Conservation (phyloP, 2,113 vertebrate species). For the Reinhardtius hippoglossoides region DNA sequence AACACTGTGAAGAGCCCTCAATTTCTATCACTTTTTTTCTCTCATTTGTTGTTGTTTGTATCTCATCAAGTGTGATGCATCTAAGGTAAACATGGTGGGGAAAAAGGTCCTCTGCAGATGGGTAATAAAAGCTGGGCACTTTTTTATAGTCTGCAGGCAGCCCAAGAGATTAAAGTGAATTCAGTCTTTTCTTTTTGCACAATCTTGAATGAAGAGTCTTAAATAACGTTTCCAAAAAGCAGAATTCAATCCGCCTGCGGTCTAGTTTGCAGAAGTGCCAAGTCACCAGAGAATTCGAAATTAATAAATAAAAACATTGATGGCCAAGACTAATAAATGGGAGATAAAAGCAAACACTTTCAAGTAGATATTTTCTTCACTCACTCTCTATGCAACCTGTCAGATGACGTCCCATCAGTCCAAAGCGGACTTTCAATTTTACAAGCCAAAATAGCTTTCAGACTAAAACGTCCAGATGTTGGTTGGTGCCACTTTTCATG, state of each 20-base stretch:
- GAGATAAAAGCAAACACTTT: slow-evolving; percentile 21
- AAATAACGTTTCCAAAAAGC: slow-evolving; percentile 19
- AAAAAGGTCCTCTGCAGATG: slow-evolving; percentile 27
- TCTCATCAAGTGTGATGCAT: slow-evolving; percentile 30
- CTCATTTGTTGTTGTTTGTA: slow-evolving; percentile 61
- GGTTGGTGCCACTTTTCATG: slow-evolving; percentile 4
- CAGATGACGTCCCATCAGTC: slow-evolving; percentile 4
- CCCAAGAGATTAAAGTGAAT: slow-evolving; percentile 38
- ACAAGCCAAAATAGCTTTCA: slow-evolving; percentile 22
- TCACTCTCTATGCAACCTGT: slow-evolving; percentile 5
- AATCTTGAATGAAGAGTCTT: slow-evolving; percentile 34
- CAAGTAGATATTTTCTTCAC: slow-evolving; percentile 11
- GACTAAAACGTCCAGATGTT: slow-evolving; percentile 15
- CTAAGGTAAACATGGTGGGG: slow-evolving; percentile 15
- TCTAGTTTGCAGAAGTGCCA: slow-evolving; percentile 39
- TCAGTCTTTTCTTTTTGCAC: slow-evolving; percentile 37
- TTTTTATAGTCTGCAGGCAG: slow-evolving; percentile 47
- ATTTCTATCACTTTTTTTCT: slow-evolving; percentile 32
- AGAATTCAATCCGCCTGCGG: slow-evolving; percentile 20
- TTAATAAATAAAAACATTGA: slow-evolving; percentile 1
- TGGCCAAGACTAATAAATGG: slow-evolving; percentile 11
- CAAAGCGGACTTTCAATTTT: slow-evolving; percentile 7
- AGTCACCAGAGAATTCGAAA: slow-evolving; percentile 23
- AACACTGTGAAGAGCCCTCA: slow-evolving; percentile 66
- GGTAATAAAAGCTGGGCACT: slow-evolving; percentile 26